These are phyloP conservation scores for Eristalinus aeneus DNA, from an alignment of 2,888 invertebrate species.

Conservation along the genomic window DNA sequence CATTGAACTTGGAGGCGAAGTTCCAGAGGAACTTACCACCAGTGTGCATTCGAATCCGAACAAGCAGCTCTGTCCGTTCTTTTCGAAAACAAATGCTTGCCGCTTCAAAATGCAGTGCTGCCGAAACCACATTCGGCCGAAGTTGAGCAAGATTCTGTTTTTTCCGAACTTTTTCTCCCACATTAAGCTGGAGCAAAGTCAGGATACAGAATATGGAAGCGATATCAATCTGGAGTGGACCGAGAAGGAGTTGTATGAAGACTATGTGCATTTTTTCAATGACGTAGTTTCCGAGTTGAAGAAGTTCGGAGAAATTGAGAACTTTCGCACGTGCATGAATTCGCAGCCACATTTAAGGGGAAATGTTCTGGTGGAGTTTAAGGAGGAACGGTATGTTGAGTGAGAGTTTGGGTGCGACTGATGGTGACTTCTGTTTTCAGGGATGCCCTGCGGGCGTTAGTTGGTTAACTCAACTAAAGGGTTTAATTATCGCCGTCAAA, in stretches of 20 bases:
- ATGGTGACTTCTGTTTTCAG: constrained; percentile 76
- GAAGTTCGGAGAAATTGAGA: constrained; percentile 85
- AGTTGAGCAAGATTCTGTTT: constrained; percentile 86
- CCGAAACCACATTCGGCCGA: constrained; percentile 91
- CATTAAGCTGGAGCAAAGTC: constrained; percentile 88
- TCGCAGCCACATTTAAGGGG: constrained; percentile 92
- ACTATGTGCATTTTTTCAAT: constrained; percentile 91
- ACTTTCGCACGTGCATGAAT: constrained; percentile 90
- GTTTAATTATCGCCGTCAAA: too few species aligned
- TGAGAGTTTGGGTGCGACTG: constrained; percentile 6
- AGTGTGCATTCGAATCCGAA: constrained; percentile 86
- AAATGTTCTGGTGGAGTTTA: constrained; percentile 93
- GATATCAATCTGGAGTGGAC: constrained; percentile 93
- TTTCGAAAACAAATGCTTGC: constrained; percentile 92
- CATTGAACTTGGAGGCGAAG: constrained; percentile 82
- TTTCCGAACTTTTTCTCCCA: constrained; percentile 92
- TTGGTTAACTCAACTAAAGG: too few species aligned
- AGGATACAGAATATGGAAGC: constrained; percentile 89
- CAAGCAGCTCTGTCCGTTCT: constrained; percentile 90
- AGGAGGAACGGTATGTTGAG: constrained; percentile 79
- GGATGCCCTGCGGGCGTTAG: constrained; percentile 88
- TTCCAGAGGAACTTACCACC: constrained; percentile 85
- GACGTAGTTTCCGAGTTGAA: constrained; percentile 93
- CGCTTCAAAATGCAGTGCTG: constrained; percentile 92
- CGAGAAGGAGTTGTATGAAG: constrained; percentile 88